phyloP scores from a whole-genome alignment of 2,888 invertebrate species.

The Euphydryas editha region DNA sequence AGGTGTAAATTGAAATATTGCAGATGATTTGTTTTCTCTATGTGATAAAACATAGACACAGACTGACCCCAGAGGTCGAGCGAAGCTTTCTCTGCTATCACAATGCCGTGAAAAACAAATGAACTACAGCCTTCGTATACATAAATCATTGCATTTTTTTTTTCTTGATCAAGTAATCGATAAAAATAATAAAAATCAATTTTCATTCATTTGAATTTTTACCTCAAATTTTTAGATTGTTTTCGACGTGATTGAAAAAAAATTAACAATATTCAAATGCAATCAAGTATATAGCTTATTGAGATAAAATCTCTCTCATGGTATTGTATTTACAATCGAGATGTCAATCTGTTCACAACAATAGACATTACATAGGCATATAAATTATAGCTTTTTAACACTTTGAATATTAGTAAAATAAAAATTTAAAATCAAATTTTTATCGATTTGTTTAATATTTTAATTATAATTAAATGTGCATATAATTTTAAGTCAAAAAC shows the following conservation, averaged over 20 bases:
- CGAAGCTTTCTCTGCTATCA: too few species aligned
- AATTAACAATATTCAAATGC: slow-evolving; percentile 10
- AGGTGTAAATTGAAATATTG: too few species aligned
- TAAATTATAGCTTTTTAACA: slow-evolving; percentile 9
- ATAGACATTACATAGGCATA: slow-evolving; percentile 9
- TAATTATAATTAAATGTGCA: background rate
- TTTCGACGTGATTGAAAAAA: background rate
- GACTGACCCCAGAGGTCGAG: too few species aligned
- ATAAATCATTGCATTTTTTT: too few species aligned
- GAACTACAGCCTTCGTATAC: too few species aligned
- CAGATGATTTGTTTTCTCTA: too few species aligned
- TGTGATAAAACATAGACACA: too few species aligned
- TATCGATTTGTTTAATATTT: background rate
- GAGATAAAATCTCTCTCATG: slow-evolving; percentile 11
- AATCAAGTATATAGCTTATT: slow-evolving; percentile 8
- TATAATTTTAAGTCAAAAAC: background rate
- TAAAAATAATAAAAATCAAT: too few species aligned
- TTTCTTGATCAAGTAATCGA: too few species aligned
- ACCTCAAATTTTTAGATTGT: background rate
- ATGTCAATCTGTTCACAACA: slow-evolving; percentile 10
- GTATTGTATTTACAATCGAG: slow-evolving; percentile 7
- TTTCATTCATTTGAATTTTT: too few species aligned
- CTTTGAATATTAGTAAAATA: background rate
- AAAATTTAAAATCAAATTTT: background rate
- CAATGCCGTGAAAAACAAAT: too few species aligned